Evolutionary conservation across 2,797 vertebrate species (phyloP).

Genomic region (Prunella strophiata): DNA sequence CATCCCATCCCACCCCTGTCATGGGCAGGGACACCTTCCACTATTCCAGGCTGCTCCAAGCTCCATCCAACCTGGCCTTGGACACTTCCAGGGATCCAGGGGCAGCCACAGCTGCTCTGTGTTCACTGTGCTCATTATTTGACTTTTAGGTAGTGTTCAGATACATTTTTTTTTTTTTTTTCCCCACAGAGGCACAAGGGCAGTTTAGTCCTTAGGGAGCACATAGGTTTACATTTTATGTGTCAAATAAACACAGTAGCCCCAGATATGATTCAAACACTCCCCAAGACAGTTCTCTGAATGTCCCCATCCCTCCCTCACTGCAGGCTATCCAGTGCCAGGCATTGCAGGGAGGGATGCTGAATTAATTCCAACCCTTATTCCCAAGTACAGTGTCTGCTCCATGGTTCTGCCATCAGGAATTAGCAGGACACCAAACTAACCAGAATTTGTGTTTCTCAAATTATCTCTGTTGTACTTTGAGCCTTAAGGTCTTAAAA

Average conservation of each 20-base stretch:
- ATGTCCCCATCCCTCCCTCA: background rate
- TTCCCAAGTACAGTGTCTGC: rapidly evolving
- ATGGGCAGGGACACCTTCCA: background rate
- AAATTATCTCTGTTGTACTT: background rate
- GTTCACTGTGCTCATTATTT: background rate
- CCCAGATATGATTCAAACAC: background rate
- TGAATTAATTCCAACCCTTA: background rate
- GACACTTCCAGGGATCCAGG: background rate
- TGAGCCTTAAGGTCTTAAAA: background rate
- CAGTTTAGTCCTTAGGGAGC: background rate
- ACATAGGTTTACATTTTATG: background rate
- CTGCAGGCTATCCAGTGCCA: too few relatives aligned
- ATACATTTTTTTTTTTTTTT: background rate
- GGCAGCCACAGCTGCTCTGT: background rate
- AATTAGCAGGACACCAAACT: background rate
- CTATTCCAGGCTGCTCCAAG: rapidly evolving
- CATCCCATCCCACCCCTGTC: background rate
- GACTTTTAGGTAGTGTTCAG: background rate
- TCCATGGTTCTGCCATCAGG: background rate
- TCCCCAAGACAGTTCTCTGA: background rate
- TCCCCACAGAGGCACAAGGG: background rate
- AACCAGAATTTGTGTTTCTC: background rate
- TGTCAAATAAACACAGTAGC: background rate
- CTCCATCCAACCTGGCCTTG: rapidly evolving
- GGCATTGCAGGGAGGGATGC: background rate